Evolutionary conservation across 2,113 vertebrate genomes (phyloP).

Genomic region (Callorhinus ursinus): DNA sequence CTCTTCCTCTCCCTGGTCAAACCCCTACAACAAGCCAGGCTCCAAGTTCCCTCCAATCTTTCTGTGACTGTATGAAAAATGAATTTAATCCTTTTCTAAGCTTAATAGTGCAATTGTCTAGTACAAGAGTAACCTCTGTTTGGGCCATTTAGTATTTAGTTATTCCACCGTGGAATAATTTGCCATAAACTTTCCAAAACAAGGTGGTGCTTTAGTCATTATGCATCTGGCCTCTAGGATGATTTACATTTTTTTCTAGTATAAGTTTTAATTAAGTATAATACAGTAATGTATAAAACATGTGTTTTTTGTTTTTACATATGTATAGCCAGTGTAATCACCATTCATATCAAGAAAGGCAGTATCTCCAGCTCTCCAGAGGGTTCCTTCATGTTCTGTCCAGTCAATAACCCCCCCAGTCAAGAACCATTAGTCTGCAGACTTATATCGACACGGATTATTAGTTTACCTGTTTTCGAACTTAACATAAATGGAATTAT

Average conservation of each 20-base stretch:
- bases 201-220: neutral
- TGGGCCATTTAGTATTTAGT: neutral
- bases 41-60: neutral
- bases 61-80: neutral
- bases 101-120: neutral
- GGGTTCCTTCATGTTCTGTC: neutral
- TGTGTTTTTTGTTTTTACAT: neutral
- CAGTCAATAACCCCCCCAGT: no score
- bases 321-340: neutral
- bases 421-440: neutral
- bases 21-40: neutral
- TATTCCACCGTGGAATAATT: neutral
- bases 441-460: neutral
- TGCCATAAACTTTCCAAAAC: neutral
- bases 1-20: neutral
- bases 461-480: neutral
- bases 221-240: neutral
- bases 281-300: neutral
- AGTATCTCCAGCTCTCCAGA: neutral
- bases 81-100: neutral
- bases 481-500: neutral
- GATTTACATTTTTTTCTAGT: neutral
- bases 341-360: neutral
- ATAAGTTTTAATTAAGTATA: neutral
- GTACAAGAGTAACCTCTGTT: neutral